These are phyloP conservation scores for Rhaphigaster nebulosa DNA, from an alignment of 2,888 invertebrate species.

Conservation along the genomic window DNA sequence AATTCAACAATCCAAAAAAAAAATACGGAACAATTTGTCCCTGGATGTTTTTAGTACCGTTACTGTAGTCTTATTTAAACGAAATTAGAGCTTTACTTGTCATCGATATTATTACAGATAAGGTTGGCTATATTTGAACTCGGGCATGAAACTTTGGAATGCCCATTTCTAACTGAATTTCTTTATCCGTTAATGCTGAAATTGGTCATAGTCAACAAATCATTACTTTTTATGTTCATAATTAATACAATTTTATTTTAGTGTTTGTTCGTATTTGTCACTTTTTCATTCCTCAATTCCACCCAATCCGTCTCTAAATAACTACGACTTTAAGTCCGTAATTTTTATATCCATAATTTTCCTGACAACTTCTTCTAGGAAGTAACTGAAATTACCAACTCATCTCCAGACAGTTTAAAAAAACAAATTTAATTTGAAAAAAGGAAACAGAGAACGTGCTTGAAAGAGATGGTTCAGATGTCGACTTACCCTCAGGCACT, in stretches of 20 bases:
- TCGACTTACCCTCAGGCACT: neutral
- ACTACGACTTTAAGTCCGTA: too few relatives aligned
- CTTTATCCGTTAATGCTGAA: neutral
- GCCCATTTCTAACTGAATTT: neutral
- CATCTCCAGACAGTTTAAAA: neutral
- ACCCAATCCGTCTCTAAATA: too few relatives aligned
- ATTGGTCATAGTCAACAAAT: neutral
- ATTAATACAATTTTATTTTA: neutral
- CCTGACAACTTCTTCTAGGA: too few relatives aligned
- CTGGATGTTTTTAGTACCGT: neutral
- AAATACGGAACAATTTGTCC: neutral
- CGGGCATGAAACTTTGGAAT: neutral
- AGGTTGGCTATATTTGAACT: neutral
- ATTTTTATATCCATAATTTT: too few relatives aligned
- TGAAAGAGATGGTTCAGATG: neutral
- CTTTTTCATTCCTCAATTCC: neutral
- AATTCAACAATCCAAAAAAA: too few relatives aligned
- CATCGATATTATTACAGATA: slow-evolving; percentile 1
- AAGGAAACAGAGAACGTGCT: neutral
- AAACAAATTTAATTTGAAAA: neutral
- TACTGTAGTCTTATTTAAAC: neutral
- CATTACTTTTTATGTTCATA: neutral
- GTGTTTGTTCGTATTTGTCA: too few relatives aligned
- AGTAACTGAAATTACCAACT: neutral
- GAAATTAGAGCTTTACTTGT: neutral